phyloP scores from a whole-genome alignment of 2,113 vertebrate genomes.

The Alosa alosa region DNA sequence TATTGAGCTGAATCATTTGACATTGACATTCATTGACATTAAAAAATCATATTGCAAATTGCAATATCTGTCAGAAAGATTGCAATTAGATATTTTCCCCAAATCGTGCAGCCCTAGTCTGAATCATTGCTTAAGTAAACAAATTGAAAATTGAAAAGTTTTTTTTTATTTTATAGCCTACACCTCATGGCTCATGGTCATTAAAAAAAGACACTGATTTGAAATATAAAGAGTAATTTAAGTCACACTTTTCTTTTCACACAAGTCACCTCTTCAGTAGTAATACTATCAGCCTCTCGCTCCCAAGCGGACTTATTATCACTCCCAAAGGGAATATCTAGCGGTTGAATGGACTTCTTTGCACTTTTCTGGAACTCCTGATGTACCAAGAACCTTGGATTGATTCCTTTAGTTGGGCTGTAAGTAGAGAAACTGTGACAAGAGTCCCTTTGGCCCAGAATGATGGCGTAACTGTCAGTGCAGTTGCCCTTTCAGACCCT shows the following conservation, averaged over 20 bases:
- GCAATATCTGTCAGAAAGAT: too few relatives aligned
- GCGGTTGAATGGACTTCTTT: conserved; percentile 47
- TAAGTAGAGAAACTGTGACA: conserved; percentile 41
- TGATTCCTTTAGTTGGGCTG: conserved; percentile 50
- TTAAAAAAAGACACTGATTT: background rate
- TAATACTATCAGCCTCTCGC: conserved; percentile 47
- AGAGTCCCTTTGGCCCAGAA: background rate
- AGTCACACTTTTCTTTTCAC: conserved; percentile 35
- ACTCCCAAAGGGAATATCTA: conserved; percentile 61
- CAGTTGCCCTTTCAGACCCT: background rate
- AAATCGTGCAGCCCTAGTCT: background rate
- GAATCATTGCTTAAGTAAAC: background rate
- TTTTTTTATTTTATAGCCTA: background rate
- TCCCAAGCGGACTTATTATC: conserved; percentile 64
- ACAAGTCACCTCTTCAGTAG: conserved; percentile 65
- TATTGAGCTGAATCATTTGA: too few relatives aligned
- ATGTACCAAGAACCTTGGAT: conserved; percentile 34
- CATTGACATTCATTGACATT: too few relatives aligned
- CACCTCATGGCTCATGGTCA: background rate
- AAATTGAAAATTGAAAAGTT: background rate
- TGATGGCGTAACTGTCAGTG: background rate
- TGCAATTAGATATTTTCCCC: too few relatives aligned
- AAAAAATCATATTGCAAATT: too few relatives aligned
- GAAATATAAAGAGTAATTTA: conserved; percentile 21
- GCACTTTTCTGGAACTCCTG: conserved; percentile 42